phyloP scores from a whole-genome alignment of 2,113 vertebrate genomes.

The Sisor rabdophorus region DNA sequence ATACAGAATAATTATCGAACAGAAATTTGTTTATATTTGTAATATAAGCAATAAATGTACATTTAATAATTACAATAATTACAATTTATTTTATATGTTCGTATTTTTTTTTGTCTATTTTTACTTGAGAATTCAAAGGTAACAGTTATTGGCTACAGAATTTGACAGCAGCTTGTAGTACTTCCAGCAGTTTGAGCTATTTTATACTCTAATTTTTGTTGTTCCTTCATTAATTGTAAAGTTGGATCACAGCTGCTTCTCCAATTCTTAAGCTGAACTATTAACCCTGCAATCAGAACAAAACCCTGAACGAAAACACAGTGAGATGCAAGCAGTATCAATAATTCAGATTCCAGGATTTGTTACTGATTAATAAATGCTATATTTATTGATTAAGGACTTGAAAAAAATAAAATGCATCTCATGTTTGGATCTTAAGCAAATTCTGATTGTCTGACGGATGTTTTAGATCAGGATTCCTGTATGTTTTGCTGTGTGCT shows the following conservation, averaged over 20 bases:
- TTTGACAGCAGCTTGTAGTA: conserved; percentile 21
- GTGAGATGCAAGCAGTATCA: conserved; percentile 1
- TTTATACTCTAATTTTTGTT: conserved; percentile 31
- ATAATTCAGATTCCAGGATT: conserved; percentile 6
- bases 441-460: not conserved
- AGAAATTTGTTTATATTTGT: too few species aligned
- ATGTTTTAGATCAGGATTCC: not conserved
- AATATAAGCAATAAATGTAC: too few species aligned
- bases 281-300: not conserved
- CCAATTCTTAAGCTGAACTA: conserved; percentile 15
- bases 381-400: conserved; percentile 1
- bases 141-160: conserved; percentile 12
- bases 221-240: conserved; percentile 29
- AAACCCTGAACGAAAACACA: conserved; percentile 11
- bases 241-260: conserved; percentile 29
- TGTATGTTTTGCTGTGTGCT: not conserved
- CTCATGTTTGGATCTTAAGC: conserved; percentile 8
- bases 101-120: not conserved
- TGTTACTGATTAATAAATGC: conserved; percentile 7
- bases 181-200: conserved; percentile 11
- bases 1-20: too few species aligned
- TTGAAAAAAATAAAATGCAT: not conserved
- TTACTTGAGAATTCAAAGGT: not conserved
- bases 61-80: too few species aligned
- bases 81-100: conserved; percentile 10